A percentile compares a stretch with the other conserved stretches of the same genome.
Evolutionary conservation across 2,797 vertebrate species (phyloP).

Genomic region (Uromys caudimaculatus): DNA sequence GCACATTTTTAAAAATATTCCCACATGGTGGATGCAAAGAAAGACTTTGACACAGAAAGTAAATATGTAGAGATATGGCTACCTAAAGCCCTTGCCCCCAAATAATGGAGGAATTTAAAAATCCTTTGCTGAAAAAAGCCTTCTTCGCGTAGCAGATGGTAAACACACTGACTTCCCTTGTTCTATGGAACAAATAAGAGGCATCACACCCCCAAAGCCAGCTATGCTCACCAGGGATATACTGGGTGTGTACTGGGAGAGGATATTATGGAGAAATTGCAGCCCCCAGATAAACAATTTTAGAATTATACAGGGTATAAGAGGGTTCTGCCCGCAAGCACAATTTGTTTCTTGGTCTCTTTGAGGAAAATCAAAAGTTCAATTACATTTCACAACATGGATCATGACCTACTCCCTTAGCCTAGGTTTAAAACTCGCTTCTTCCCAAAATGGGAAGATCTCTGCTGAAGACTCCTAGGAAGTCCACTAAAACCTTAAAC

Average conservation of each 20-base stretch:
- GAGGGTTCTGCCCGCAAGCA: not conserved
- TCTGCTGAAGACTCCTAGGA: not conserved
- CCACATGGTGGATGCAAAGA: not conserved
- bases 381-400: not conserved
- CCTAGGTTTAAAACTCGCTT: not conserved
- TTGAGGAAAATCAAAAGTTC: not conserved
- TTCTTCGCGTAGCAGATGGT: not conserved
- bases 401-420: not conserved
- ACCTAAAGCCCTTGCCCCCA: not conserved
- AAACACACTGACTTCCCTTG: not conserved
- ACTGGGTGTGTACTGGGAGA: not conserved
- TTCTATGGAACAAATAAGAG: not conserved
- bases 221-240: not conserved
- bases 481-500: not conserved
- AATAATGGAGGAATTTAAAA: not conserved
- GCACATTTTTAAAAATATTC: not conserved
- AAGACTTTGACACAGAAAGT: conserved; percentile 2
- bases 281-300: not conserved
- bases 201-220: not conserved
- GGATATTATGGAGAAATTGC: not conserved
- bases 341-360: not conserved
- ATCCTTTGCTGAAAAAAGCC: not conserved
- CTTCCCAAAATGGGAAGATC: not conserved
- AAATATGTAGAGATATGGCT: not conserved
- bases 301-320: not conserved